Evolutionary conservation across 2,113 vertebrate species (phyloP), one percentile per base, ranked within the genome.

Genomic region (Tyrannus savana): DNA sequence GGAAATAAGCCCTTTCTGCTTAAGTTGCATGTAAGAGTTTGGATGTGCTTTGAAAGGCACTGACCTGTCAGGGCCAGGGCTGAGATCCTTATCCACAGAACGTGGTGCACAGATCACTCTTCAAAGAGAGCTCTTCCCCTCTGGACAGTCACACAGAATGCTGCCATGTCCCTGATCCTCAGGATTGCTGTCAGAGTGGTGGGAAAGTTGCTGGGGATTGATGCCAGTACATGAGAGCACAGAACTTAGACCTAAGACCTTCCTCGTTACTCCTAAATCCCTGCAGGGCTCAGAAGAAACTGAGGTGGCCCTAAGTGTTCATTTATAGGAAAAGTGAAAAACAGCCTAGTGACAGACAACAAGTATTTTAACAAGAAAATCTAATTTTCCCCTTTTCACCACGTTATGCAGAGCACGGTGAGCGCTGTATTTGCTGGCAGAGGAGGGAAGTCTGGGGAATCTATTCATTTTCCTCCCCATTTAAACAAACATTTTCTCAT

Each of bases 401-500:
- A 47, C 42, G 19, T 84, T 92, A 35, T 52, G 66, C 88, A 84
- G 27, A 74, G 66, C 35, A 56, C 0, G 0, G 83, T 84, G 42
- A 95, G 67, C 1, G 0, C 71, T 93, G 86, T 68, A 63, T 87
- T 88, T 90, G 64, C 92, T 96, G 95, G 88, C 93, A 94, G 41
- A 93, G 76, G 37, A 90, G 79, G 28, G 37, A 85, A 84, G 90
- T 84, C 92, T 92, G 79, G 92, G 88, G 69, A 96, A 94, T 94
- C 96, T 95, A 90, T 93, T 96, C 12, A 73, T 94, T 94, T 93
- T 91, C 82, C 35, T 91, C 68, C 88, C 63, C 88, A 60, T 94
- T 96, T 93, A 94, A 96, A 95, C 93, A 97, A 95, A 96, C 82
- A 84, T 41, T 90, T 95, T 91, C 88, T 92, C 83, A 87, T 82